phyloP scores from a whole-genome alignment of 37 sponge, comb jelly and placozoan species.

The Tethya wilhelma region DNA sequence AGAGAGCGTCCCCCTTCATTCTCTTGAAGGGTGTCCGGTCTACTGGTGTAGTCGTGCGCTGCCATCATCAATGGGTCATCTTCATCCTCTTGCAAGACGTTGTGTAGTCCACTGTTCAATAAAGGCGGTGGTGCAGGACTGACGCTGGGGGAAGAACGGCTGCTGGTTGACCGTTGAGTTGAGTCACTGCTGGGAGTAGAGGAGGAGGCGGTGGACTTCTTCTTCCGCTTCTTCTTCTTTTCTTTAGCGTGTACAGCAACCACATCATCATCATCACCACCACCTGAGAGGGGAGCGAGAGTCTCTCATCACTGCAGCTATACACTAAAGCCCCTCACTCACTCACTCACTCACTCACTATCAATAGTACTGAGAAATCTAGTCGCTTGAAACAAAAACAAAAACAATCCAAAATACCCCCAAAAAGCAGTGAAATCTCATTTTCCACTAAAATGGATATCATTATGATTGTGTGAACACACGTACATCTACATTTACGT shows the following conservation, averaged over 20 bases:
- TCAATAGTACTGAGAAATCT: too few relatives aligned
- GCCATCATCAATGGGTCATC: not conserved
- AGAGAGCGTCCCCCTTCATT: not conserved
- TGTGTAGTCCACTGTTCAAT: not conserved
- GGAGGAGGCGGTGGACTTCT: not conserved
- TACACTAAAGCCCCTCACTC: too few relatives aligned
- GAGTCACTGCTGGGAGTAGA: not conserved
- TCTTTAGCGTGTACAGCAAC: conserved; percentile 46
- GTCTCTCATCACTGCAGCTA: too few relatives aligned
- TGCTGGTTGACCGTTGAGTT: not conserved
- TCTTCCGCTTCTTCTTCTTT: conserved; percentile 51
- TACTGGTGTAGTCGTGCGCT: not conserved
- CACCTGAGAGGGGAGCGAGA: not conserved
- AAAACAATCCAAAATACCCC: too few relatives aligned
- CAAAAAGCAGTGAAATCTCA: too few relatives aligned
- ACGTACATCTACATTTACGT: too few relatives aligned
- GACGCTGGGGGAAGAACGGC: too few relatives aligned
- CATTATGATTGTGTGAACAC: too few relatives aligned
- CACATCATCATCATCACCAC: conserved; percentile 21
- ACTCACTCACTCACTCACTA: too few relatives aligned
- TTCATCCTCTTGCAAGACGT: not conserved
- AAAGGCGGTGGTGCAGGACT: conserved; percentile 2
- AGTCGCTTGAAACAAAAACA: too few relatives aligned
- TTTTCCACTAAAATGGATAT: too few relatives aligned
- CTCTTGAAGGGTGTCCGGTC: not conserved